These are phyloP conservation scores for Oxyscelio sp. DNA, from an alignment of 2,888 invertebrate species.

Conservation along the genomic window DNA sequence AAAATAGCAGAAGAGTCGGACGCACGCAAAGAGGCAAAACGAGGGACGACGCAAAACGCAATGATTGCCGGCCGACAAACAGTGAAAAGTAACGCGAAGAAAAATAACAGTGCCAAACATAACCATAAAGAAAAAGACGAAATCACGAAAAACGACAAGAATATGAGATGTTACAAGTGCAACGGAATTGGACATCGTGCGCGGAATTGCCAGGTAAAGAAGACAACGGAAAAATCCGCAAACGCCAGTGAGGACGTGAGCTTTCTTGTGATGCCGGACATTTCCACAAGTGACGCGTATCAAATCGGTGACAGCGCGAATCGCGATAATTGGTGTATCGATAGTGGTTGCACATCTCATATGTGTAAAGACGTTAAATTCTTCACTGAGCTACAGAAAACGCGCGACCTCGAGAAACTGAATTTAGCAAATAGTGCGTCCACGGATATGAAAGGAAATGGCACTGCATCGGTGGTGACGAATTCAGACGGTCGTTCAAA, in stretches of 20 bases:
- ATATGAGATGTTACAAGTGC: background rate
- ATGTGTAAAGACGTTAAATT: slow-evolving; percentile 16
- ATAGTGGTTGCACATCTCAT: too few relatives aligned
- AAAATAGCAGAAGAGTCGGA: background rate
- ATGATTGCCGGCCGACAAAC: slow-evolving; percentile 19
- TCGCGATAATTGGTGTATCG: slow-evolving; percentile 44
- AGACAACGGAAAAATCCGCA: background rate
- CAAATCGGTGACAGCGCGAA: background rate
- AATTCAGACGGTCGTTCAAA: background rate
- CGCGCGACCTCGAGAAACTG: background rate
- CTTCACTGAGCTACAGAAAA: slow-evolving; percentile 27
- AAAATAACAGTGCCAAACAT: background rate
- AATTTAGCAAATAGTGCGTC: slow-evolving; percentile 41
- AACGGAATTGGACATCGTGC: slow-evolving; percentile 32
- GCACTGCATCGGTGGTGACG: slow-evolving; percentile 2
- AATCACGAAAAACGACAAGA: background rate
- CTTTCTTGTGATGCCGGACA: background rate
- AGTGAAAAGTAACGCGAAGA: background rate
- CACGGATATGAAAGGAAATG: slow-evolving; percentile 46
- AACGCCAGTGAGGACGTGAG: background rate
- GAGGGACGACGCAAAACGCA: background rate
- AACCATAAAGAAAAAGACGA: background rate
- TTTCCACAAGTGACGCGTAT: slow-evolving; percentile 2
- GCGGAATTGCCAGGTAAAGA: slow-evolving; percentile 21
- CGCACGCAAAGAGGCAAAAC: background rate